Percentiles rank a stretch among this genome's conserved stretches.
Conservation (phyloP, 2,888 invertebrate species). For the Ichneumon xanthorius region DNA sequence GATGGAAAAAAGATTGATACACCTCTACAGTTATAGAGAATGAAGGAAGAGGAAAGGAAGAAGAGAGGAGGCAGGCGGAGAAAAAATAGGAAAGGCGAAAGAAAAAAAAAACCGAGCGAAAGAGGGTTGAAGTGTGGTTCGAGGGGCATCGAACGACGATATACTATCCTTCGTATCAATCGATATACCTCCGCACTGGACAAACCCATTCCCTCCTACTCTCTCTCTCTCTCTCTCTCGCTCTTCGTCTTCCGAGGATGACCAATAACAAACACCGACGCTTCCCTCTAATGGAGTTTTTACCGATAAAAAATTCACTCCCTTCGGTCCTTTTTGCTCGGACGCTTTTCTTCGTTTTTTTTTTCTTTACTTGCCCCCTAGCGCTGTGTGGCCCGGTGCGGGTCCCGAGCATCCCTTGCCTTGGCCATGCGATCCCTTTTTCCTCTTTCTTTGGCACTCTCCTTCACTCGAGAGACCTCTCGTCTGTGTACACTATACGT, state of each 20-base stretch:
- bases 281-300: constrained; percentile 84
- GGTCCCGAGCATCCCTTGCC: constrained; percentile 49
- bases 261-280: constrained; percentile 84
- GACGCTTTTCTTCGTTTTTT: constrained; percentile 65
- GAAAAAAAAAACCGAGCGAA: constrained; percentile 66
- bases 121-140: constrained; percentile 67
- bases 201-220: constrained; percentile 73
- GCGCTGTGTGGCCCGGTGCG: constrained; percentile 55
- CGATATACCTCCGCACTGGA: constrained; percentile 80
- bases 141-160: constrained; percentile 72
- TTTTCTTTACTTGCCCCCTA: constrained; percentile 57
- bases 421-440: constrained; percentile 48
- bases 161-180: constrained; percentile 81
- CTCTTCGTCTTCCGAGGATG: constrained; percentile 79
- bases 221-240: constrained; percentile 22
- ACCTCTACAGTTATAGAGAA: constrained; percentile 8
- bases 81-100: constrained; percentile 62
- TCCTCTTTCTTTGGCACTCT: constrained; percentile 17
- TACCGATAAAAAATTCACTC: constrained; percentile 84
- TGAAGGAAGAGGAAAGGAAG: constrained; percentile 49
- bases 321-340: constrained; percentile 76
- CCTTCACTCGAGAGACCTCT: constrained; percentile 58
- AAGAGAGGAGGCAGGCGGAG: constrained; percentile 61
- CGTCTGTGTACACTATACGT: constrained; percentile 16
- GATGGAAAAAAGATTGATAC: not conserved